phyloP scores from a whole-genome alignment of 1,140 invertebrate species.

The Musca domestica region DNA sequence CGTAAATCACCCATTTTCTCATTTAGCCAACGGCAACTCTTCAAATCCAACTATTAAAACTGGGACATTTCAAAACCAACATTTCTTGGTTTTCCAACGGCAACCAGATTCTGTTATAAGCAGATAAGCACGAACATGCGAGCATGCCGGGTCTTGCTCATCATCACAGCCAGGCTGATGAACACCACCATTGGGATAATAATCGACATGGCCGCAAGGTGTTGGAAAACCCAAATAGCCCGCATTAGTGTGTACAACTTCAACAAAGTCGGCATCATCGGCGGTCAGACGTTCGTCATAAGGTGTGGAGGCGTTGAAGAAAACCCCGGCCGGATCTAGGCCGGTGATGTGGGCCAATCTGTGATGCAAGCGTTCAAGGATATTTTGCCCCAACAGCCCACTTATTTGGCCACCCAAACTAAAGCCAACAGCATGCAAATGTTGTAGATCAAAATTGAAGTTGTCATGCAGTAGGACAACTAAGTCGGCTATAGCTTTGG shows the following conservation, averaged over 20 bases:
- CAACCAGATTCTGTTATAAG: slow-evolving; percentile 45
- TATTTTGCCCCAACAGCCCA: slow-evolving; percentile 30
- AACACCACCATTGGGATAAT: slow-evolving; percentile 72
- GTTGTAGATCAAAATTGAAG: slow-evolving; percentile 32
- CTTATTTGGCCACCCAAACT: slow-evolving; percentile 38
- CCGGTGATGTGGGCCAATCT: slow-evolving; percentile 62
- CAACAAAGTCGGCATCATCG: slow-evolving; percentile 70
- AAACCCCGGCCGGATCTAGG: slow-evolving; percentile 65
- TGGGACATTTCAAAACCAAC: slow-evolving; percentile 31
- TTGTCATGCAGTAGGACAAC: neutral
- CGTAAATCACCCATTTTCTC: slow-evolving; percentile 11
- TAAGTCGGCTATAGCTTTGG: neutral
- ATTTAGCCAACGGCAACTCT: slow-evolving; percentile 34
- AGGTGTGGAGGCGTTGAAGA: slow-evolving; percentile 57
- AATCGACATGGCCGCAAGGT: slow-evolving; percentile 68
- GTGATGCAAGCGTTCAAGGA: slow-evolving; percentile 30
- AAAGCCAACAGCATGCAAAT: slow-evolving; percentile 34
- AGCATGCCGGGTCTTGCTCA: neutral
- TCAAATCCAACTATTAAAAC: slow-evolving; percentile 30
- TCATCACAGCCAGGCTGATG: slow-evolving; percentile 64
- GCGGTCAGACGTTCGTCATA: slow-evolving; percentile 58
- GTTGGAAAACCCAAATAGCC: slow-evolving; percentile 68
- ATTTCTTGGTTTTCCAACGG: slow-evolving; percentile 32
- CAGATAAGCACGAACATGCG: slow-evolving; percentile 36
- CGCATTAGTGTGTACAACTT: slow-evolving; percentile 75